These are phyloP conservation scores for Andrena fulva DNA, from an alignment of 2,888 invertebrate species.

Conservation along the genomic window DNA sequence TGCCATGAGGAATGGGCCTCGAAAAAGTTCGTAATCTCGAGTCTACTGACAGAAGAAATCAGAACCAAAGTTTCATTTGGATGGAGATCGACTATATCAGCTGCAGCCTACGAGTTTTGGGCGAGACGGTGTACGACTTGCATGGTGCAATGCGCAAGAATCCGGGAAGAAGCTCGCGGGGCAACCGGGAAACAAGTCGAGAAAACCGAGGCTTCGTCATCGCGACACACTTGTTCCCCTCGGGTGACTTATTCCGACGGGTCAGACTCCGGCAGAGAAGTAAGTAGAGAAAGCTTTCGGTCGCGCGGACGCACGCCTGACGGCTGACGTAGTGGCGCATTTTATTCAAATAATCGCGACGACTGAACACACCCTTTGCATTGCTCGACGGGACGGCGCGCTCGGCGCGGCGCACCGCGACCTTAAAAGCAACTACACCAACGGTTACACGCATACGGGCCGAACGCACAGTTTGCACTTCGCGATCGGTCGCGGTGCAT, in stretches of 20 bases:
- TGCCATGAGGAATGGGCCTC: no score
- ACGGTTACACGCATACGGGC: constrained; percentile 18
- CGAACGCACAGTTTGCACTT: background rate
- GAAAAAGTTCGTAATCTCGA: no score
- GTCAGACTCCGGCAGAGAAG: constrained; percentile 46
- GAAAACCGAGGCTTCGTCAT: constrained; percentile 56
- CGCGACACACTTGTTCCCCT: constrained; percentile 70
- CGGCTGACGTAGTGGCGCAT: constrained; percentile 73
- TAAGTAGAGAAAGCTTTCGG: constrained; percentile 72
- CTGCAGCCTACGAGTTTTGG: constrained; percentile 72
- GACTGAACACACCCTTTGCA: constrained; percentile 79
- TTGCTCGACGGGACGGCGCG: constrained; percentile 64
- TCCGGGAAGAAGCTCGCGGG: constrained; percentile 24
- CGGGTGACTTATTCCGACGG: constrained; percentile 66
- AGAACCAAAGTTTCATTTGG: constrained; percentile 61
- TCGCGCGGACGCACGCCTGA: constrained; percentile 58
- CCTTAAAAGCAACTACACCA: constrained; percentile 50
- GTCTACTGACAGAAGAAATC: background rate
- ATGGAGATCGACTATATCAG: constrained; percentile 67
- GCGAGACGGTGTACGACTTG: constrained; percentile 57
- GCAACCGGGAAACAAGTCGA: background rate
- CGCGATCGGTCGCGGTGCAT: no score
- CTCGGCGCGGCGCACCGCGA: constrained; percentile 33
- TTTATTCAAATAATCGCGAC: constrained; percentile 78
- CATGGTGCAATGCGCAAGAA: constrained; percentile 63